Conservation (phyloP, 2,113 vertebrate genomes). For the Cryptomyrus ogoouensis region DNA sequence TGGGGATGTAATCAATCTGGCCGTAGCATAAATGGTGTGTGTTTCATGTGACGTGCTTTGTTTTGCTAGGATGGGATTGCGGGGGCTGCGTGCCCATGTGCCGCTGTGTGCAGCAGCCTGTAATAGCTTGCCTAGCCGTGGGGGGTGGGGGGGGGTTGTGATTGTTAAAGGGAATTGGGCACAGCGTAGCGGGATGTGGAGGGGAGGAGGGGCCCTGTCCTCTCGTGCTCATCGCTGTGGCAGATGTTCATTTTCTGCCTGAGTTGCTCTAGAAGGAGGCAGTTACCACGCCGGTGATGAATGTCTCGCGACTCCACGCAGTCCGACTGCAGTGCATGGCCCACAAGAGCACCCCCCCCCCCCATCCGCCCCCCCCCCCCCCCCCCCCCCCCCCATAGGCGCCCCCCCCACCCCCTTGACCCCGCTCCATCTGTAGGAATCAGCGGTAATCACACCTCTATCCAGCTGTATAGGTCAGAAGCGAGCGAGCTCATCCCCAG, state of each 20-base stretch:
- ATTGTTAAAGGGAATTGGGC: slow-evolving; percentile 19
- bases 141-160: background rate
- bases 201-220: slow-evolving; percentile 21
- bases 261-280: slow-evolving; percentile 63
- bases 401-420: slow-evolving; percentile 33
- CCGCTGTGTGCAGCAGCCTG: background rate
- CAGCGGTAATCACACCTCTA: slow-evolving; percentile 35
- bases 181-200: background rate
- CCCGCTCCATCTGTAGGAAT: slow-evolving; percentile 35
- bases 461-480: slow-evolving; percentile 25
- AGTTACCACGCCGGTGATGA: slow-evolving; percentile 69
- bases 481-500: slow-evolving; percentile 38
- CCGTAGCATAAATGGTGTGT: background rate
- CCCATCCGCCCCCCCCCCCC: slow-evolving; percentile 44
- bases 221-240: slow-evolving; percentile 36
- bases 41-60: background rate
- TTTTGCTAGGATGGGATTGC: background rate
- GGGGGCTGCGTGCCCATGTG: background rate
- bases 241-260: slow-evolving; percentile 86
- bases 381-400: slow-evolving; percentile 36
- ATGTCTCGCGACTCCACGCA: slow-evolving; percentile 53
- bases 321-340: slow-evolving; percentile 50
- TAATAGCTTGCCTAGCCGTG: background rate
- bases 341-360: slow-evolving; percentile 41
- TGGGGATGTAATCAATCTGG: background rate